Evolutionary conservation across 2,113 vertebrate species (phyloP), one percentile per base, ranked within the genome.

Genomic region (Petrocephalus microphthalmus): DNA sequence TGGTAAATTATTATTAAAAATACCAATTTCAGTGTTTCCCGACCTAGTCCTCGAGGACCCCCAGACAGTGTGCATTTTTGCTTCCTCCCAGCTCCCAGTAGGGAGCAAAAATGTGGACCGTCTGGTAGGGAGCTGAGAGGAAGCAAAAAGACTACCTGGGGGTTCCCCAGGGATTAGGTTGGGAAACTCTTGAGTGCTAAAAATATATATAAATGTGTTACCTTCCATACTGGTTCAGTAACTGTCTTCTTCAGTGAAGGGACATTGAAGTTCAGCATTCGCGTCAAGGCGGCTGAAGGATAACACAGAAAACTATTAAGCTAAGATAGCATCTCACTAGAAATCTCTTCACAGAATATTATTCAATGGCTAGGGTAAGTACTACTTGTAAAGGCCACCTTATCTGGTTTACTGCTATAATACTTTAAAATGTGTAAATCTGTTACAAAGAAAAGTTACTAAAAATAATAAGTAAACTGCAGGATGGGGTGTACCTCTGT

Each of bases 181-280:
- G 60, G 60, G 25, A 67, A 67, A 67, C 60, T 29, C 60, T 57
- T 42, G 42, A 42, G 42, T 42, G 42, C 42, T 42, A 57, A 13
- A 11, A 29, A 29, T 25, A 67, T 10, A 67, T 13, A 29, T 1
- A 29, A 29, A 67, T 29, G 60, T 42, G 33, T 78, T 96, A 97
- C 98, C 97, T 99, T 99, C 98, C 98, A 99, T 90, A 99, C 98
- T 85, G 98, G 98, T 91, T 99, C 98, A 85, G 97, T 95, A 89
- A 96, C 91, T 86, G 96, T 96, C 94, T 98, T 99, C 95, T 99
- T 99, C 94, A 99, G 92, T 91, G 97, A 96, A 92, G 97, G 96
- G 91, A 97, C 94, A 91, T 99, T 99, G 92, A 99, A 99, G 95
- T 99, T 99, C 92, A 99, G 92, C 98, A 99, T 99, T 86, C 97